These are phyloP conservation scores for Furcula furcula DNA, from an alignment of 2,888 invertebrate species.

Conservation along the genomic window DNA sequence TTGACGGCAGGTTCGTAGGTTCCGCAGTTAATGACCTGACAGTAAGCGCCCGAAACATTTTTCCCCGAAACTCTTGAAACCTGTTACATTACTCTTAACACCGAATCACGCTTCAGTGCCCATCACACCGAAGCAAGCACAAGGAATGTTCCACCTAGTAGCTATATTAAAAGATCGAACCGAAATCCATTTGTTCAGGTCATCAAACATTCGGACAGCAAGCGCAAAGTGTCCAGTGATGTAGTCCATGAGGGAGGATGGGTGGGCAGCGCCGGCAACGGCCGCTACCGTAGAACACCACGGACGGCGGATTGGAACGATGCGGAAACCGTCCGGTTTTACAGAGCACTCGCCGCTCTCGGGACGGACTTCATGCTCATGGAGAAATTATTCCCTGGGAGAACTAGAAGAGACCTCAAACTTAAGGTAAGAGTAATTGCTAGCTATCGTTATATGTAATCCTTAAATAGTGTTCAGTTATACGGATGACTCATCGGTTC, in stretches of 20 bases:
- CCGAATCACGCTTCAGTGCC: no score
- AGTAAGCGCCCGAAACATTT: no score
- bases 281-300: slow-evolving; percentile 85
- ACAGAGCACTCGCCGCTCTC: slow-evolving; percentile 92
- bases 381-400: slow-evolving; percentile 89
- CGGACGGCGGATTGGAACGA: slow-evolving; percentile 88
- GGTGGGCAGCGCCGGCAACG: slow-evolving; percentile 58
- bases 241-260: slow-evolving; percentile 84
- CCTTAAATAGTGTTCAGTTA: no score
- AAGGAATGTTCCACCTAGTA: no score
- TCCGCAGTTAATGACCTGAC: no score
- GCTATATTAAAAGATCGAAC: no score
- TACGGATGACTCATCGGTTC: no score
- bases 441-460: no score
- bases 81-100: no score
- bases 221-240: slow-evolving; percentile 82
- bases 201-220: slow-evolving; percentile 85
- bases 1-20: no score
- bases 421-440: slow-evolving; percentile 85
- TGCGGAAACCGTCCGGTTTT: slow-evolving; percentile 94
- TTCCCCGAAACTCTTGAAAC: no score
- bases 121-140: no score
- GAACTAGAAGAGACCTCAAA: slow-evolving; percentile 92
- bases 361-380: slow-evolving; percentile 97
- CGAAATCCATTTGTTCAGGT: slow-evolving; percentile 52